These are phyloP conservation scores for Parasteatoda lunata DNA, from an alignment of 2,888 invertebrate genomes.

Conservation along the genomic window DNA sequence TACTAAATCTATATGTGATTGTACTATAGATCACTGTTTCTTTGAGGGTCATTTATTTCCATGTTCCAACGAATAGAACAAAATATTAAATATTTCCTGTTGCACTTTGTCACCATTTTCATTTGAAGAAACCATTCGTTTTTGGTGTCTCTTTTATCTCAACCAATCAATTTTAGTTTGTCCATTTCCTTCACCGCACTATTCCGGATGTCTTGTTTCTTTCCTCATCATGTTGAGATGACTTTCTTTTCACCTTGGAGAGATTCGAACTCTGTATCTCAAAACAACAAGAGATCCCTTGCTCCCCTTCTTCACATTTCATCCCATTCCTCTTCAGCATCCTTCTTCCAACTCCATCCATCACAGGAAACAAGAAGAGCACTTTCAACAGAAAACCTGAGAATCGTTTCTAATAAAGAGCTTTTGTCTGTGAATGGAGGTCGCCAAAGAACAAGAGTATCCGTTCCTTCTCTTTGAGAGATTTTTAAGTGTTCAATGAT, in stretches of 20 bases:
- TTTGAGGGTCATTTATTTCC: too few species aligned
- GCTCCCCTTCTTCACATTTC: too few species aligned
- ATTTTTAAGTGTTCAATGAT: slow-evolving; percentile 45
- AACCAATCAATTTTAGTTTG: slow-evolving; percentile 53
- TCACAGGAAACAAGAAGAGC: slow-evolving; percentile 50
- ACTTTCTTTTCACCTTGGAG: slow-evolving; percentile 64
- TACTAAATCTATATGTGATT: too few species aligned
- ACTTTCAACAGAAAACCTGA: slow-evolving; percentile 34
- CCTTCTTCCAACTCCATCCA: slow-evolving; percentile 35
- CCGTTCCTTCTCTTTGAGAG: background rate
- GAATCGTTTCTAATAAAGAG: slow-evolving; percentile 61
- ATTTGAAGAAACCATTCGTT: slow-evolving; percentile 3
- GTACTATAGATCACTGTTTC: too few species aligned
- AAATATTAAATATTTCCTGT: slow-evolving; percentile 33
- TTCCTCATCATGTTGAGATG: slow-evolving; percentile 40
- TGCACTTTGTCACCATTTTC: slow-evolving; percentile 15
- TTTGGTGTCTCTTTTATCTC: slow-evolving; percentile 32
- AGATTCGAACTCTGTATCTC: slow-evolving; percentile 37
- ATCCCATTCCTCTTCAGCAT: background rate
- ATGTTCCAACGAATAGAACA: background rate
- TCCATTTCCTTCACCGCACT: slow-evolving; percentile 27
- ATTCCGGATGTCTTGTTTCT: slow-evolving; percentile 52
- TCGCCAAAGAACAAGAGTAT: background rate
- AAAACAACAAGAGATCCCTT: slow-evolving; percentile 45
- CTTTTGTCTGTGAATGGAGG: slow-evolving; percentile 35